phyloP scores from a whole-genome alignment of 2,797 vertebrate genomes.

The Pogonophryne albipinna region DNA sequence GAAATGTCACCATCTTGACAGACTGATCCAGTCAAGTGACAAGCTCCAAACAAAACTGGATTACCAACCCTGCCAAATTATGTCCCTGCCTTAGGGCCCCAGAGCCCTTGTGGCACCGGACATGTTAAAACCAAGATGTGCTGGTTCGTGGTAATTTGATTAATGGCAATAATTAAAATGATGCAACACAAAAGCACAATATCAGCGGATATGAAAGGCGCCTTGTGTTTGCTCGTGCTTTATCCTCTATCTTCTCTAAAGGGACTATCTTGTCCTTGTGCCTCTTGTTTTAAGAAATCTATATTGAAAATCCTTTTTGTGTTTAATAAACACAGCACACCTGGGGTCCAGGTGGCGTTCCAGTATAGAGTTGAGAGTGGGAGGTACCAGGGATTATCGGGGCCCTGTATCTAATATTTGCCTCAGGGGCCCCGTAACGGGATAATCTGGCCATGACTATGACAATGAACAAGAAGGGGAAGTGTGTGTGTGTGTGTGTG shows the following conservation, averaged over 20 bases:
- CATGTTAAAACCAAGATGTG: background rate
- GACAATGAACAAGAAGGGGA: background rate
- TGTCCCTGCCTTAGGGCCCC: background rate
- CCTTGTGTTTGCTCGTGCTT: background rate
- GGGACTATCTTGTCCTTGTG: background rate
- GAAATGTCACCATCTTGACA: background rate
- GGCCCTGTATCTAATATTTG: slow-evolving; percentile 1
- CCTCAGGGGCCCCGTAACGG: background rate
- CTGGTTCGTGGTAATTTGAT: slow-evolving; percentile 10
- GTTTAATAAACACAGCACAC: slow-evolving; percentile 9
- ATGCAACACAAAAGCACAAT: background rate
- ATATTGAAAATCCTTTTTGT: background rate
- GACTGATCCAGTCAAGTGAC: background rate
- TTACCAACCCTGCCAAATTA: background rate
- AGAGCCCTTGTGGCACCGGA: background rate
- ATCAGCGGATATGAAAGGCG: slow-evolving; percentile 1
- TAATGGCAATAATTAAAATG: slow-evolving; percentile 9
- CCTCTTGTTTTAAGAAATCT: slow-evolving; percentile 2
- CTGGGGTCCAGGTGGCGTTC: background rate
- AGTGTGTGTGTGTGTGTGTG: no score
- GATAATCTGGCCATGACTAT: background rate
- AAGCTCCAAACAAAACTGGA: background rate
- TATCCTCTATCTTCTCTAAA: background rate
- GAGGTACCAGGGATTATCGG: background rate
- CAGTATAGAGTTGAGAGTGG: background rate